These are phyloP conservation scores for Tiliqua scincoides DNA, from an alignment of 2,113 vertebrate genomes.

Conservation along the genomic window DNA sequence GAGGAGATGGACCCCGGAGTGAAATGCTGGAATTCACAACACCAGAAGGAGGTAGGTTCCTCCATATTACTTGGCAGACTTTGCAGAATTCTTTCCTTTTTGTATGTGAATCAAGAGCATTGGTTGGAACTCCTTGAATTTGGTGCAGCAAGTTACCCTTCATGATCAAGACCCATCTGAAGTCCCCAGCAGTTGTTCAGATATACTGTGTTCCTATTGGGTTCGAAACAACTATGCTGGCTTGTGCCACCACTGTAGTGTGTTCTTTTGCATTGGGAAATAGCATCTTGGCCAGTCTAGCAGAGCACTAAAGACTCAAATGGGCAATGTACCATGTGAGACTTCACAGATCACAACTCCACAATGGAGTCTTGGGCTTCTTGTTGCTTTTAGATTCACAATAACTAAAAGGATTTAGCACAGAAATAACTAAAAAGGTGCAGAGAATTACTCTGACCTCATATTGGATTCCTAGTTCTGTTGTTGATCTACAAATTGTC, in stretches of 20 bases:
- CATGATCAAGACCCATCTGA: neutral
- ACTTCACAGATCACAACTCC: neutral
- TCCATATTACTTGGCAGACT: too few species aligned
- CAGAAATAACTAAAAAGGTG: neutral
- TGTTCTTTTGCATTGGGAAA: neutral
- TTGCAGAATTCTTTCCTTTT: too few species aligned
- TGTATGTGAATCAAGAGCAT: neutral
- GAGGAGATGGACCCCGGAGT: constrained; percentile 88
- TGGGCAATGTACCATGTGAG: neutral
- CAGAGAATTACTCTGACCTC: neutral
- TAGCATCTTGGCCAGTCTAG: neutral
- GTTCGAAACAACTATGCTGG: neutral
- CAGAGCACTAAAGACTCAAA: neutral
- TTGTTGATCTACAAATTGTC: neutral
- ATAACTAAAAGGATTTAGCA: neutral
- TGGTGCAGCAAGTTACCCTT: neutral
- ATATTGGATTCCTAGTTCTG: neutral
- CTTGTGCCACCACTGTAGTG: neutral
- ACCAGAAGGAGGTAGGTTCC: constrained; percentile 90
- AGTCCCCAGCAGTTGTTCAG: neutral
- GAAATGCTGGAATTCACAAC: constrained; percentile 89
- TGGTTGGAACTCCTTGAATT: neutral
- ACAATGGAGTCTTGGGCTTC: neutral
- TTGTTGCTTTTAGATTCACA: neutral
- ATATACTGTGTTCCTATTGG: neutral